A percentile compares a stretch with the other conserved stretches of the same genome.
Conservation (phyloP, 2,888 invertebrate species). For the Chaitophorus viminalis region DNA sequence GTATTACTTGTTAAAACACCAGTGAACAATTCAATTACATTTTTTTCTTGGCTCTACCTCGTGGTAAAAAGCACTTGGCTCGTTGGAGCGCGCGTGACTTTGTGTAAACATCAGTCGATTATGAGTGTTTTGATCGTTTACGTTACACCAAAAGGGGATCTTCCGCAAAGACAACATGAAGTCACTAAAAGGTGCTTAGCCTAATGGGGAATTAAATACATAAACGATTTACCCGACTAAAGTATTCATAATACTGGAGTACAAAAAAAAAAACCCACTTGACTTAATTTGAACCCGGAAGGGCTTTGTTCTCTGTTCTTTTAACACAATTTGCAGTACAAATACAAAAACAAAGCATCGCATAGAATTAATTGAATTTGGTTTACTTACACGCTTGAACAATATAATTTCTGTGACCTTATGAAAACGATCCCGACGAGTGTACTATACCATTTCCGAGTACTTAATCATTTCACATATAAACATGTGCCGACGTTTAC, state of each 20-base stretch:
- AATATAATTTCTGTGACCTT: not conserved
- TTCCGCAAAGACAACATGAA: conserved; percentile 50
- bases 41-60: not conserved
- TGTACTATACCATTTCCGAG: not conserved
- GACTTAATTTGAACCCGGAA: conserved; percentile 34
- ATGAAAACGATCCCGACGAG: not conserved
- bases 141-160: conserved; percentile 35
- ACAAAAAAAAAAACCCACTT: conserved; percentile 39
- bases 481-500: not conserved
- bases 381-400: not conserved
- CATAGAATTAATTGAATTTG: not conserved
- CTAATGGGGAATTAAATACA: conserved; percentile 61
- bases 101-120: conserved; percentile 58
- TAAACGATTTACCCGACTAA: conserved; percentile 47
- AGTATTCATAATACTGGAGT: not conserved
- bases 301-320: conserved; percentile 25
- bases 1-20: not conserved
- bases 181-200: conserved; percentile 58
- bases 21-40: conserved; percentile 12
- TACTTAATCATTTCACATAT: not conserved
- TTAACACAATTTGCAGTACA: not conserved
- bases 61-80: conserved; percentile 15
- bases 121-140: conserved; percentile 56
- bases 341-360: not conserved
- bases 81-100: conserved; percentile 30